Percentiles rank a stretch among this genome's conserved stretches.
These are phyloP conservation scores for Ptychobarbus kaznakovi DNA, from an alignment of 2,797 vertebrate genomes.

Conservation along the genomic window DNA sequence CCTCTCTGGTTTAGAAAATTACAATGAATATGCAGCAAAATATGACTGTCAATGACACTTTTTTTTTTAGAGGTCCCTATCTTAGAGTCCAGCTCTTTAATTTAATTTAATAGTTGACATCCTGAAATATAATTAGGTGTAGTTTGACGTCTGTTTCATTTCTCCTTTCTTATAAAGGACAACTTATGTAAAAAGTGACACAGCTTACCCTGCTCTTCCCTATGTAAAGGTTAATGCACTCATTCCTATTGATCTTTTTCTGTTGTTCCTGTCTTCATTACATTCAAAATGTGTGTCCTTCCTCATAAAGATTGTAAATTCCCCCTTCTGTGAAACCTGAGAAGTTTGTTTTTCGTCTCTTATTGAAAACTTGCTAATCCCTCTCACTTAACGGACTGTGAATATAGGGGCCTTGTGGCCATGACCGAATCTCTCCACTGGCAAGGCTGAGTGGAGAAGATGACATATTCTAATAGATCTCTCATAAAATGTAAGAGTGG, in stretches of 20 bases:
- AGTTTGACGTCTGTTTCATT: background rate
- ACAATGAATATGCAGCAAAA: background rate
- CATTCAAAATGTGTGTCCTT: conserved; percentile 10
- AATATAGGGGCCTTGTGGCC: conserved; percentile 43
- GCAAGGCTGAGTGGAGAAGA: conserved; percentile 61
- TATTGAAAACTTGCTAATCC: conserved; percentile 37
- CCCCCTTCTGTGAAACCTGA: conserved; percentile 36
- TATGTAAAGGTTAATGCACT: no score
- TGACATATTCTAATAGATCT: conserved; percentile 68
- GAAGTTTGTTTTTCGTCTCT: conserved; percentile 42
- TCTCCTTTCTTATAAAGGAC: background rate
- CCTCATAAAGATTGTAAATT: conserved; percentile 14
- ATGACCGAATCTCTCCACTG: conserved; percentile 49
- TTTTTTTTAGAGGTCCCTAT: no score
- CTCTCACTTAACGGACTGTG: conserved; percentile 57
- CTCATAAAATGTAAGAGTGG: conserved; percentile 62
- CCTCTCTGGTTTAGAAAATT: no score
- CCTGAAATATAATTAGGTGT: background rate
- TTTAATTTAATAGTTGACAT: background rate
- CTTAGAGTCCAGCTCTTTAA: background rate
- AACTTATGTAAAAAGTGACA: background rate
- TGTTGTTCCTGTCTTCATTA: conserved; percentile 32
- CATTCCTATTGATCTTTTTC: conserved; percentile 22
- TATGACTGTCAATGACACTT: no score
- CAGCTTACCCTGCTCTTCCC: background rate